phyloP scores from a whole-genome alignment of 2,888 invertebrate genomes.

The Carcina quercana region DNA sequence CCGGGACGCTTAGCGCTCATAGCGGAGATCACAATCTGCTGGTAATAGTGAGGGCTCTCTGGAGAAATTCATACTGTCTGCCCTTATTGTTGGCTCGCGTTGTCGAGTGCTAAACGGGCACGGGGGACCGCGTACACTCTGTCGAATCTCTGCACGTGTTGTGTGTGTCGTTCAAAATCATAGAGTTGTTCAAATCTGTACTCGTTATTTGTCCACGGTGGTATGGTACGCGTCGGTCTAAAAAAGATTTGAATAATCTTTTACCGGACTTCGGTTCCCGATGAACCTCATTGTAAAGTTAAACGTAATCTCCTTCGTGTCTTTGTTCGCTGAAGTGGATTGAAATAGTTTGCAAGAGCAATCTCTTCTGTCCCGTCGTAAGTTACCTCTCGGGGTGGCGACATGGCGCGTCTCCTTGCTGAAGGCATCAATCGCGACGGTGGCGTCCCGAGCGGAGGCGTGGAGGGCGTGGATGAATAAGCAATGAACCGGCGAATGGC shows the following conservation, averaged over 20 bases:
- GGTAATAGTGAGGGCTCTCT: slow-evolving; percentile 48
- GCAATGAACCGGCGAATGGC: slow-evolving; percentile 71
- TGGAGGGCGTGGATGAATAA: slow-evolving; percentile 71
- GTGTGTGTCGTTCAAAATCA: no score
- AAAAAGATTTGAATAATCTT: no score
- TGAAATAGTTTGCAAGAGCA: no score
- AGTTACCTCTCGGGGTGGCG: slow-evolving; percentile 2
- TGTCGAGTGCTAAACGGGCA: slow-evolving; percentile 15
- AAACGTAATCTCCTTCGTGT: no score
- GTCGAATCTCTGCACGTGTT: slow-evolving; percentile 3
- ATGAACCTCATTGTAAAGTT: no score
- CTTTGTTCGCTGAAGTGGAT: no score
- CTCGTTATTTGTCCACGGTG: no score
- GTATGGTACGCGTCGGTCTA: no score
- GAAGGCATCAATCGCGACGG: slow-evolving; percentile 59
- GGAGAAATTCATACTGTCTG: slow-evolving; percentile 46
- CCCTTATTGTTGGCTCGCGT: slow-evolving; percentile 29
- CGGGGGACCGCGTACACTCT: slow-evolving; percentile 5
- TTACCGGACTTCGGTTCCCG: no score
- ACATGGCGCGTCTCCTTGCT: slow-evolving; percentile 16
- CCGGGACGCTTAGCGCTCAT: slow-evolving; percentile 50
- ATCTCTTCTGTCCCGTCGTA: slow-evolving; percentile 1
- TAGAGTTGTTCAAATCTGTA: no score
- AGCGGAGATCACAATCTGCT: slow-evolving; percentile 52
- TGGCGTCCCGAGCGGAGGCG: slow-evolving; percentile 53